Conservation (phyloP, 2,113 vertebrate genomes). For the Pelecanoides urinatrix region DNA sequence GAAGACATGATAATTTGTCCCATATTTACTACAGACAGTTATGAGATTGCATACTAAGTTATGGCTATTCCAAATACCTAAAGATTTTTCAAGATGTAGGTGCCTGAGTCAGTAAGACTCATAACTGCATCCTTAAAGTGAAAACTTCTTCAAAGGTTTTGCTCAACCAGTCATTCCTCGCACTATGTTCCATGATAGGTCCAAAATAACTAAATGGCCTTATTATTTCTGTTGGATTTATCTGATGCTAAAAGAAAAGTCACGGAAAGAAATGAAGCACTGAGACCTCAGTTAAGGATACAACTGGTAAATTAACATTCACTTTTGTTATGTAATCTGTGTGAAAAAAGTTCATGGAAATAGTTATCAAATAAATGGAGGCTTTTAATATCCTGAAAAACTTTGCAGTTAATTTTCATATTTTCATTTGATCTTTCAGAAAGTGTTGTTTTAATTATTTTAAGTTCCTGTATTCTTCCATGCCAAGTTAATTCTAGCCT, state of each 20-base stretch:
- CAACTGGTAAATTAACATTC: not conserved
- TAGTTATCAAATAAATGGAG: not conserved
- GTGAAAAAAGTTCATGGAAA: not conserved
- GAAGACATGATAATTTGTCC: not conserved
- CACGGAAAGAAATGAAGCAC: not conserved
- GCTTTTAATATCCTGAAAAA: not conserved
- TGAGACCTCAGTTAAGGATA: not conserved
- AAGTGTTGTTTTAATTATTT: not conserved
- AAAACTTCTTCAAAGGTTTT: not conserved
- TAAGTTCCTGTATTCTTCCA: not conserved
- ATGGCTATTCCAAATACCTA: not conserved
- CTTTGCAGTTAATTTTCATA: not conserved
- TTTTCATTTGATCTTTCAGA: not conserved
- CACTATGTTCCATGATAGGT: fast-evolving
- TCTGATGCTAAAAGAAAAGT: not conserved
- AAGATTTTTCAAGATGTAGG: not conserved
- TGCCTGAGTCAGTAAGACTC: not conserved
- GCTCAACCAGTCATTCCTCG: not conserved
- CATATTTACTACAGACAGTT: not conserved
- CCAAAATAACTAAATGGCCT: not conserved
- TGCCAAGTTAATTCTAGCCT: not conserved
- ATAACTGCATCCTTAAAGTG: not conserved
- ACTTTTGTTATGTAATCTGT: not conserved
- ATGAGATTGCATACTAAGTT: not conserved
- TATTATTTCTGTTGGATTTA: not conserved